Conservation (phyloP, 2,113 vertebrate genomes). For the Thryonomys swinderianus region DNA sequence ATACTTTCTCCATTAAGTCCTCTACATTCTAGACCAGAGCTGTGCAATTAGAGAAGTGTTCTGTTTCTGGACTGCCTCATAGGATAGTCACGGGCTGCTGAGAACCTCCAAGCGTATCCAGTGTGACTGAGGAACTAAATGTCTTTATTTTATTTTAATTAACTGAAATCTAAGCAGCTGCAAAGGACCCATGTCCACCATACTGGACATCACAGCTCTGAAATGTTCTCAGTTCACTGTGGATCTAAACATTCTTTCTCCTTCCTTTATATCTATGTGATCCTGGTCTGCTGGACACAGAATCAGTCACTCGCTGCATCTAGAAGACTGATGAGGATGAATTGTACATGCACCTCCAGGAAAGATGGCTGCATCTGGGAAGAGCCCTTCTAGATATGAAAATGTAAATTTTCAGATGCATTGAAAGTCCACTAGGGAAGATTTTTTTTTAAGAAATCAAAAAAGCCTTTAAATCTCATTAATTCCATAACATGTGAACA, state of each 20-base stretch:
- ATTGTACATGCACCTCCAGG: constrained; percentile 1
- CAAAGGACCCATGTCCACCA: background rate
- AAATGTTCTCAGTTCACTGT: background rate
- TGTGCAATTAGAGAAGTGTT: background rate
- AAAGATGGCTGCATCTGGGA: constrained; percentile 24
- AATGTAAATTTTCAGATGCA: constrained; percentile 58
- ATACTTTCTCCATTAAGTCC: background rate
- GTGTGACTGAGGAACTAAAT: background rate
- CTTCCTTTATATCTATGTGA: background rate
- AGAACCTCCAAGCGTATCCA: background rate
- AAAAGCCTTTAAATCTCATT: constrained; percentile 56
- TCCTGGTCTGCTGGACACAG: background rate
- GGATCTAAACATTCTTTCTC: background rate
- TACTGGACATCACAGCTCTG: background rate
- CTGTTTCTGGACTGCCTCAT: background rate
- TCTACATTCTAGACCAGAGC: background rate
- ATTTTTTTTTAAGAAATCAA: background rate
- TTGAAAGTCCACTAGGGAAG: constrained; percentile 19
- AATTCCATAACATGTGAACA: constrained; percentile 38
- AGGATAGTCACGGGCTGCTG: background rate
- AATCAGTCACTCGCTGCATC: background rate
- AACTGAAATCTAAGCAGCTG: constrained; percentile 7
- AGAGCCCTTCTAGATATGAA: constrained; percentile 16
- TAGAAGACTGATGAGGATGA: background rate
- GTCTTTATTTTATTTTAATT: constrained; percentile 10